phyloP scores from a whole-genome alignment of 2,888 invertebrate genomes.

The Pharmacophagus antenor region DNA sequence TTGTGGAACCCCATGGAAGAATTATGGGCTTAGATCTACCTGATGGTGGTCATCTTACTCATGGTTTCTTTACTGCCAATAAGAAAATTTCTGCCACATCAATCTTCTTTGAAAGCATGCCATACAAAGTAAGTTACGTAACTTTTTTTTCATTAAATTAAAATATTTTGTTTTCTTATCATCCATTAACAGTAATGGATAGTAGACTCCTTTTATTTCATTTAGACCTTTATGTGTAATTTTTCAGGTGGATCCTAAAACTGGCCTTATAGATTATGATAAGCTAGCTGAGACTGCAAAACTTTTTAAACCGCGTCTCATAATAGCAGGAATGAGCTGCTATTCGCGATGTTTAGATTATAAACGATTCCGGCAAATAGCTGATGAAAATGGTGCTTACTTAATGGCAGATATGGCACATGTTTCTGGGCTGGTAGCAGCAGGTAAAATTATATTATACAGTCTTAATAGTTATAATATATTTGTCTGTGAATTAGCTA shows the following conservation, averaged over 20 bases:
- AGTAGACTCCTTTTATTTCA: too few relatives aligned
- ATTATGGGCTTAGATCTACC: conserved; percentile 98
- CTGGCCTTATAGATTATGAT: conserved; percentile 96
- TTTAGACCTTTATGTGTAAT: too few relatives aligned
- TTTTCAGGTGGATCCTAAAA: conserved; percentile 83
- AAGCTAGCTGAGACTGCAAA: conserved; percentile 89
- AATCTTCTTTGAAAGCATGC: conserved; percentile 98
- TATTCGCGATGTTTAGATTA: conserved; percentile 97
- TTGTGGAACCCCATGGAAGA: conserved; percentile 94
- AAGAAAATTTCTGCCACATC: conserved; percentile 98
- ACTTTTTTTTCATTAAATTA: background rate
- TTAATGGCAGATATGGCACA: conserved; percentile 98
- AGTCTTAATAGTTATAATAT: too few relatives aligned
- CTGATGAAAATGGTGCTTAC: conserved; percentile 91
- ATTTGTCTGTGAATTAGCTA: too few relatives aligned
- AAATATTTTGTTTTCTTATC: too few relatives aligned
- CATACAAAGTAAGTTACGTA: conserved; percentile 88
- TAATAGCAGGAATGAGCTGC: conserved; percentile 96
- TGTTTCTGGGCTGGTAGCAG: conserved; percentile 94
- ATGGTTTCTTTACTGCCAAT: conserved; percentile 93
- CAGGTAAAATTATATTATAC: too few relatives aligned
- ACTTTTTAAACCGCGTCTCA: conserved; percentile 94
- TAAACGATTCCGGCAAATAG: conserved; percentile 90
- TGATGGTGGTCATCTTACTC: conserved; percentile 97
- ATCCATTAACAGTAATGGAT: too few relatives aligned